Percentiles rank a stretch among this genome's conserved stretches.
phyloP scores from a whole-genome alignment of 2,797 vertebrate species.

The Melanotaenia parkinsoni region DNA sequence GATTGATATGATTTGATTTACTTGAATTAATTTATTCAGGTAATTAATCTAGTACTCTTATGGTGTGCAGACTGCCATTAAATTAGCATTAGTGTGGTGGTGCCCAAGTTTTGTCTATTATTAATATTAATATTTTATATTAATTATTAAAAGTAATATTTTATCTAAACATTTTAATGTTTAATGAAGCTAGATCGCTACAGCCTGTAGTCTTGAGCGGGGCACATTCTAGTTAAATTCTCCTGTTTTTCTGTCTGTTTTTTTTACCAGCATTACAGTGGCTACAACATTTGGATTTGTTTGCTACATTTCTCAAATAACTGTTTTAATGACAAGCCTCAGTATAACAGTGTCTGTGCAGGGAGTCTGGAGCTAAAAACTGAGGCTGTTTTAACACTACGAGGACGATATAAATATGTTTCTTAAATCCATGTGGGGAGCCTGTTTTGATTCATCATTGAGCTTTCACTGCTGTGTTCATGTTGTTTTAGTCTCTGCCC shows the following conservation, averaged over 20 bases:
- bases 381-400: background rate
- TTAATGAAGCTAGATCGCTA: too few relatives aligned
- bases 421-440: conserved; percentile 23
- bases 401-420: conserved; percentile 11
- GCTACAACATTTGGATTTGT: background rate
- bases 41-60: too few relatives aligned
- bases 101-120: too few relatives aligned
- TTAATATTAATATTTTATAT: too few relatives aligned
- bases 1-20: too few relatives aligned
- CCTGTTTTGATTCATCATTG: conserved; percentile 35
- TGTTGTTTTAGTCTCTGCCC: background rate
- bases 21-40: too few relatives aligned
- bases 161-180: too few relatives aligned
- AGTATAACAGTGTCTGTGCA: too few relatives aligned
- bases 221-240: background rate
- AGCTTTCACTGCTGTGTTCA: conserved; percentile 15
- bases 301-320: background rate
- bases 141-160: too few relatives aligned
- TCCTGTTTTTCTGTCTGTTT: background rate
- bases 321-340: background rate
- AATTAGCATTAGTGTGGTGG: too few relatives aligned
- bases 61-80: too few relatives aligned
- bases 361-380: background rate
- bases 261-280: background rate
- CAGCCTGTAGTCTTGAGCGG: background rate